A percentile compares a stretch with the other conserved stretches of the same genome.
phyloP scores from a whole-genome alignment of 2,113 vertebrate species.

The Prolemur simus region DNA sequence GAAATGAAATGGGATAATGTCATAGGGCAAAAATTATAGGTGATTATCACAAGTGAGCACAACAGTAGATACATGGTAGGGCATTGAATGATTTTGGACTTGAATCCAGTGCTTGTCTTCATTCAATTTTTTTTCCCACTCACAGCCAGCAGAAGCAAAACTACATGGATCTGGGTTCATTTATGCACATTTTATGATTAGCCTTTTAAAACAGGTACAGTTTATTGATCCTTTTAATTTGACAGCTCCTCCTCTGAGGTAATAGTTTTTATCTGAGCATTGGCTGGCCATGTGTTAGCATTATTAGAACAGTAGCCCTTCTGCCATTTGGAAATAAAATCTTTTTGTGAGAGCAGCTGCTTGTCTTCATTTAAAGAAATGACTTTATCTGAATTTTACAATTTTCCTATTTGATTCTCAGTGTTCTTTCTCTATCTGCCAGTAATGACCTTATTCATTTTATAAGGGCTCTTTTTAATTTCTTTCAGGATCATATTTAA shows the following conservation, averaged over 20 bases:
- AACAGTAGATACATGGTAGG: background rate
- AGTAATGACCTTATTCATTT: background rate
- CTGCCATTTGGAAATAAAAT: background rate
- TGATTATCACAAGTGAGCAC: background rate
- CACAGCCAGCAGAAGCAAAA: background rate
- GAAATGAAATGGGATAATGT: background rate
- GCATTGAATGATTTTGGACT: background rate
- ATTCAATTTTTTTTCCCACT: background rate
- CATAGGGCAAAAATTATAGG: background rate
- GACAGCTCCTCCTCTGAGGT: background rate
- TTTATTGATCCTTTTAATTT: background rate
- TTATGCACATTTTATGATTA: background rate
- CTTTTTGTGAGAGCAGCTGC: background rate
- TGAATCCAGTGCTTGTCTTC: background rate
- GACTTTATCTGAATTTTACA: background rate
- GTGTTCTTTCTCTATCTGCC: background rate
- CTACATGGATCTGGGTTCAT: background rate
- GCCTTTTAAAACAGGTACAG: background rate
- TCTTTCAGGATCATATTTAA: background rate
- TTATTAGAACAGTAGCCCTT: background rate
- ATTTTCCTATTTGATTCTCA: conserved; percentile 1
- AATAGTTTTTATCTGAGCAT: background rate
- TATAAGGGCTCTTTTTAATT: background rate
- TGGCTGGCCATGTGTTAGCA: background rate
- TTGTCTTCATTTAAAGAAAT: conserved; percentile 21